Evolutionary conservation across 92 coral and sea anemone genomes (phyloP).

Genomic region (Siderastrea siderea): DNA sequence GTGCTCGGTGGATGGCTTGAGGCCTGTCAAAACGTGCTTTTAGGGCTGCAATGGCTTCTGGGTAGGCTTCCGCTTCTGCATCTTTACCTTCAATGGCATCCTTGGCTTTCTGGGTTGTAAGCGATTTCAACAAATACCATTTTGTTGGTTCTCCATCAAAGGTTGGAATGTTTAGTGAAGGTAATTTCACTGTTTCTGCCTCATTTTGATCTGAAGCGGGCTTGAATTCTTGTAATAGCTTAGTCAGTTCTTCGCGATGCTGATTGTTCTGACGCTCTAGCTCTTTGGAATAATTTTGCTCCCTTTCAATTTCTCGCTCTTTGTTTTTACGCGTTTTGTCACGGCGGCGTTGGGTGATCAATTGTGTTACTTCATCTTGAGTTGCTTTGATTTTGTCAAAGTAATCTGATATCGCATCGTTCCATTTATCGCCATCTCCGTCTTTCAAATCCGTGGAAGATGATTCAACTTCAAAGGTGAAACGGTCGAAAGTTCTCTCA

Average conservation of each 20-base stretch:
- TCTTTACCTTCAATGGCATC: too few species aligned
- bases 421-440: constrained; percentile 14
- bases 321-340: neutral
- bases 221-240: too few species aligned
- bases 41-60: too few species aligned
- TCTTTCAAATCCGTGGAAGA: neutral
- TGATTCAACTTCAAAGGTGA: neutral
- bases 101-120: too few species aligned
- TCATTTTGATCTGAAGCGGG: too few species aligned
- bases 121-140: too few species aligned
- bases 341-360: constrained; percentile 7
- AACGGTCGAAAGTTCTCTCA: neutral
- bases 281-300: neutral
- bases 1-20: too few species aligned
- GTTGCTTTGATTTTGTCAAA: constrained; percentile 4
- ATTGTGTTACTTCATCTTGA: neutral
- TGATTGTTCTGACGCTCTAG: too few species aligned
- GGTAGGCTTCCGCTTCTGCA: too few species aligned
- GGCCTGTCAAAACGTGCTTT: too few species aligned
- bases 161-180: constrained; percentile 11
- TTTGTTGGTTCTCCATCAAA: neutral
- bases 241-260: constrained; percentile 1
- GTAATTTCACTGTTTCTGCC: constrained; percentile 31
- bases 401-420: constrained; percentile 9
- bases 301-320: neutral